phyloP scores from a whole-genome alignment of 2,797 vertebrate genomes.

The Eulemur coronatus region DNA sequence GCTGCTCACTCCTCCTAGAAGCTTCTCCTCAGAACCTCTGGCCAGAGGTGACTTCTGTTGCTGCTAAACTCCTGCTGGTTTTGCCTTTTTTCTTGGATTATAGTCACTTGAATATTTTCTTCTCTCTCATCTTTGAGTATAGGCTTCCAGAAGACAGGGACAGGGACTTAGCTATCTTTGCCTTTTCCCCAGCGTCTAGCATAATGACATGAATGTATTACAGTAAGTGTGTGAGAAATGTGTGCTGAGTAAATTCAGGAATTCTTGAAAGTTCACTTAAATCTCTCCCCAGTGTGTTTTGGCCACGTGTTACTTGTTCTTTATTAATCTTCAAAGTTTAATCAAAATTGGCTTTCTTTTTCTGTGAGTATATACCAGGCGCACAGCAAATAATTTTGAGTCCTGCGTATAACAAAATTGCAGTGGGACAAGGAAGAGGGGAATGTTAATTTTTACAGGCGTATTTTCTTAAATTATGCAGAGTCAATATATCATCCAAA shows the following conservation, averaged over 20 bases:
- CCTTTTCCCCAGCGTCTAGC: not conserved
- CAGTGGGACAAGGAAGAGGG: not conserved
- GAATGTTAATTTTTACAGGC: not conserved
- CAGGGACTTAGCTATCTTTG: not conserved
- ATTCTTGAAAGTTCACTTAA: not conserved
- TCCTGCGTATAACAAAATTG: not conserved
- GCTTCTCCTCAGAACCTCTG: not conserved
- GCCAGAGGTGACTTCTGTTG: not conserved
- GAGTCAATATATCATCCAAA: not conserved
- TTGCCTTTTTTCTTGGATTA: not conserved
- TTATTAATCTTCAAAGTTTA: not conserved
- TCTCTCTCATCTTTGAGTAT: not conserved
- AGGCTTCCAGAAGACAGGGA: not conserved
- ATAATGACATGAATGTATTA: no score
- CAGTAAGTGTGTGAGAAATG: not conserved
- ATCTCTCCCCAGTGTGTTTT: not conserved
- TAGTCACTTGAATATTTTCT: not conserved
- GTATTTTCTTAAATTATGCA: conserved; percentile 4
- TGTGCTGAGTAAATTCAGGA: not conserved
- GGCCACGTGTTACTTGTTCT: not conserved
- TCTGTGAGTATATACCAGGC: not conserved
- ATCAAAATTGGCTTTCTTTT: not conserved
- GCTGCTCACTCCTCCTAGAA: not conserved
- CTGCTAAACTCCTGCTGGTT: not conserved
- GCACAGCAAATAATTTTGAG: not conserved